phyloP scores from a whole-genome alignment of 2,113 vertebrate species.

The Laticauda laticaudata region DNA sequence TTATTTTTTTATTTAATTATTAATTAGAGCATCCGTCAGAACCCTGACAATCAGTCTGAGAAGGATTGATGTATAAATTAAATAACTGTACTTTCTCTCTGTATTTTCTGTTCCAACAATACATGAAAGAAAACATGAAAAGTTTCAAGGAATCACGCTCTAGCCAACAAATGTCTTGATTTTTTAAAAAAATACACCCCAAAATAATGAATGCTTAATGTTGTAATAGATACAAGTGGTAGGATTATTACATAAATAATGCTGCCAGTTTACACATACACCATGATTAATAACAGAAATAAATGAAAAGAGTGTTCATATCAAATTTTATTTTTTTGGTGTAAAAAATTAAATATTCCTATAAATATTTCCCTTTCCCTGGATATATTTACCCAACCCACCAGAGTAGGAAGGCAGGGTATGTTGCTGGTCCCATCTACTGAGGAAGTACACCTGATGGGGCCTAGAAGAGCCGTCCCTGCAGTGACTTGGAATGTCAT shows the following conservation, averaged over 20 bases:
- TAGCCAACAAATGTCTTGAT: neutral
- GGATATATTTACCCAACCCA: too few species aligned
- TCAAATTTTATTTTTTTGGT: neutral
- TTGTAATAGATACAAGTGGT: neutral
- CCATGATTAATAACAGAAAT: neutral
- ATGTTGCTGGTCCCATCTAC: too few species aligned
- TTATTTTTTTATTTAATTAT: too few species aligned
- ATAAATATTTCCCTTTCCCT: neutral
- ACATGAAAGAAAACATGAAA: neutral
- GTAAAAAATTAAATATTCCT: neutral
- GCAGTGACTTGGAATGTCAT: neutral
- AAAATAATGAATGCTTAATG: neutral
- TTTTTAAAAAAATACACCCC: neutral
- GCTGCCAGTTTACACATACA: neutral
- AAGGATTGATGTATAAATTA: neutral
- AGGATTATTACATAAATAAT: neutral
- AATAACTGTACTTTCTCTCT: neutral
- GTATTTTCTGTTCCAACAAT: neutral
- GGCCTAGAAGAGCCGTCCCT: too few species aligned
- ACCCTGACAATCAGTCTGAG: neutral
- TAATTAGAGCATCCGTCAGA: too few species aligned
- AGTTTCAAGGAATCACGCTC: neutral
- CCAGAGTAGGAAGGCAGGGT: too few species aligned
- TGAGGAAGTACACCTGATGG: too few species aligned
- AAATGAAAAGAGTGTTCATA: neutral